Evolutionary conservation across 1,140 invertebrate species (phyloP), one percentile per base, ranked within the genome.

Genomic region (Brachionus asplanchnoidis): DNA sequence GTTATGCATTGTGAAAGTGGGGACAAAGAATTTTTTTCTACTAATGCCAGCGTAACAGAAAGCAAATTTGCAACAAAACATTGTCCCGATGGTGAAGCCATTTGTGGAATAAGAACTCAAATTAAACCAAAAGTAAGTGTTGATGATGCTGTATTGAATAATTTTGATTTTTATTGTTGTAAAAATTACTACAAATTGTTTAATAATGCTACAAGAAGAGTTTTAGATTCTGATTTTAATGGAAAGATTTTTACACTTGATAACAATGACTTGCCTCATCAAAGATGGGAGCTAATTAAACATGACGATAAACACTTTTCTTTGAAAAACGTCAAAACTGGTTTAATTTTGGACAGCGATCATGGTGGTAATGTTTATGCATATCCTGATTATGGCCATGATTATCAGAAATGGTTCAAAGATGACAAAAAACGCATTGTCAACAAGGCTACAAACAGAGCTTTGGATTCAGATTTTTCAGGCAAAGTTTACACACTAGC

Each of bases 21-120:
- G 23, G 28, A 28, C 11, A 8, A 5, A 9, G 26, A 36, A 1
- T 12, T 3, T 12, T 68, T 32, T 28, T 0, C 7, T 36, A 40
- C n/a, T 23, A 1, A 66, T 65, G 17, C 17, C 23, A 26, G 7
- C 12, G 17, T 23, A 17, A 23, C 0, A 40, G 32, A 26, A 5
- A n/a, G 1, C n/a, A 40, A n/a, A 68, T 9, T 4, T 6, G 36
- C 66, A 32, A 40, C 3, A 36, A 68, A 40, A 68, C 14, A n/a
- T 32, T 68, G 66, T 68, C 66, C 66, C 0, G 28, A 32, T 14
- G 66, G 66, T 11, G 1, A 68, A 68, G 66, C 66, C 12, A 68
- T 68, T 40, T 68, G 66, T 32, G 66, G 66, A 36, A 68, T 68
- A 28, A 68, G 66, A 68, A 68, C 66, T 12, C 66, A 68, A 68